These are phyloP conservation scores for Chrysodeixis includens DNA, from an alignment of 2,888 invertebrate species.

Conservation along the genomic window DNA sequence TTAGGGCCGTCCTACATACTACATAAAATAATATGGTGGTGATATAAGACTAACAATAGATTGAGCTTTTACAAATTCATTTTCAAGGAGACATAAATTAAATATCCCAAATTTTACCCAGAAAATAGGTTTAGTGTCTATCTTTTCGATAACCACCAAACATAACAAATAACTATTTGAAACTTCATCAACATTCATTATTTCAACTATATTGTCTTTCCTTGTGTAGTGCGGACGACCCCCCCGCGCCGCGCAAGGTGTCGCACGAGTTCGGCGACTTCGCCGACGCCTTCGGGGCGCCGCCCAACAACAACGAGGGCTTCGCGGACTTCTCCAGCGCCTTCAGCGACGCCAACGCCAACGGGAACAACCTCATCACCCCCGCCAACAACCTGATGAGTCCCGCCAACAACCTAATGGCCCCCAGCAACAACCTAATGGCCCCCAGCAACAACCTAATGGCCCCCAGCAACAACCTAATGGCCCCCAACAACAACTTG, in stretches of 20 bases:
- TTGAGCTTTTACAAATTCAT: too few relatives aligned
- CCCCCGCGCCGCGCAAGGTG: constrained; percentile 48
- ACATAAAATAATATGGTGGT: too few relatives aligned
- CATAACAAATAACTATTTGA: too few relatives aligned
- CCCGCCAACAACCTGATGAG: not conserved
- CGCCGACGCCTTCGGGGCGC: constrained; percentile 90
- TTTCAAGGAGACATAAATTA: too few relatives aligned
- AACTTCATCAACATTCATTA: too few relatives aligned
- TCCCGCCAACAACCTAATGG: constrained; percentile 7
- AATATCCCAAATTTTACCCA: too few relatives aligned
- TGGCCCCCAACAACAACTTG: constrained; percentile 16
- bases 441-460: constrained; percentile 13
- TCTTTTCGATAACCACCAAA: too few relatives aligned
- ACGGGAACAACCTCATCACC: constrained; percentile 21
- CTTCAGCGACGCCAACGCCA: constrained; percentile 77
- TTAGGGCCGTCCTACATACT: too few relatives aligned
- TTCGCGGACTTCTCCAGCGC: constrained; percentile 95
- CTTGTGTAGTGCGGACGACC: constrained; percentile 79
- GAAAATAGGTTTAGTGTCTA: too few relatives aligned
- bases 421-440: constrained; percentile 12
- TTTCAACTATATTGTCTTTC: constrained; percentile 31
- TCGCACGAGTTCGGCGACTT: constrained; percentile 94
- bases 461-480: constrained; percentile 12
- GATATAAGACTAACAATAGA: too few relatives aligned
- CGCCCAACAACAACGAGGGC: constrained; percentile 85